Base-by-base conservation (phyloP, 2,797 vertebrate genomes). In the Knipowitschia caucasica region DNA sequence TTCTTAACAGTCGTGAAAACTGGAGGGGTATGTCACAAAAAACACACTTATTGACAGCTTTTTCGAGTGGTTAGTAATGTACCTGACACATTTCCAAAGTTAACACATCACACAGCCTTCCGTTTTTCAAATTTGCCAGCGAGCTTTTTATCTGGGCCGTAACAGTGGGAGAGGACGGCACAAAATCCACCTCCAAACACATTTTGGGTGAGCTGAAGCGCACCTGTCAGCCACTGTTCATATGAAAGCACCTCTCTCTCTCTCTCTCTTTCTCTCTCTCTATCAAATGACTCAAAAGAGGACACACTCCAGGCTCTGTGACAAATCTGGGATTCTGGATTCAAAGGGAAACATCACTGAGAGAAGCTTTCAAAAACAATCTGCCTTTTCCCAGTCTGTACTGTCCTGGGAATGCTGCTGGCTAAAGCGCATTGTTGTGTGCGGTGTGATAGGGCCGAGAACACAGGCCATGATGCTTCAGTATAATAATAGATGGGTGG, bases 171-270 rank as follows among this genome's bases (percentile, higher is more conserved):
- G 64, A 68, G 66, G 71, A 79, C 78, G 67, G 72, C 64, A 75
- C 73, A 83, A 76, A 67, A 59, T 67, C 56, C 66, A 70, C 51
- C 46, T 56, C 18, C 3, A 68, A 78, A 78, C 62, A 73, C 73
- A 68, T 75, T 73, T 74, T 82, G 67, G 71, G 67, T 67, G 65
- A 75, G 74, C 70, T 68, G 72, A 69, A 67, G 66, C 75, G 62
- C 80, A 86, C 72, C 80, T 85, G 83, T 86, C 83, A 81, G 56
- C 62, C 75, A 51, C 64, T 53, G 49, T 79, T 79, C 50, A 73
- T 76, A 78, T 75, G 64, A 78, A 81, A 79, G 71, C 56, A 34
- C 31, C 21, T 33, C 45, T 57, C 61, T 78, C 62, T n/a, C 68
- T 62, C 38, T 31, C 40, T 49, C 71, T 58, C 71, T 74, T 76